These are phyloP conservation scores for Lepisosteus oculatus DNA, from an alignment of 2,113 vertebrate genomes.

Conservation along the genomic window DNA sequence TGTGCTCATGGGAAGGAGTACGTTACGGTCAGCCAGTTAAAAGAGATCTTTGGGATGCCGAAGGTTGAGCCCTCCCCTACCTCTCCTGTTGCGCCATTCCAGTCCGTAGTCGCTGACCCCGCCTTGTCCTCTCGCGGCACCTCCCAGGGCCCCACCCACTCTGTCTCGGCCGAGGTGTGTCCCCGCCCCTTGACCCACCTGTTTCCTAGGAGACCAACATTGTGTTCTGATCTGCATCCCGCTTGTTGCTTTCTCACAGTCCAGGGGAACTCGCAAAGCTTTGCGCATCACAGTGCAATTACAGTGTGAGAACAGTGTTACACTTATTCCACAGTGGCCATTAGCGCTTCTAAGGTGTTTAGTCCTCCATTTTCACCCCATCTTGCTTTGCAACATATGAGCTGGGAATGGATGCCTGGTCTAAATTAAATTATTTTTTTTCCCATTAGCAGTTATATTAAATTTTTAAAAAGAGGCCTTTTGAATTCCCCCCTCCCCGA, in stretches of 20 bases:
- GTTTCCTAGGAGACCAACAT: not conserved
- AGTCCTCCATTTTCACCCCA: no score
- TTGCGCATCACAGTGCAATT: no score
- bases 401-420: no score
- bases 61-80: slow-evolving; percentile 46
- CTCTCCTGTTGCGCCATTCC: slow-evolving; percentile 54
- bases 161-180: slow-evolving; percentile 75
- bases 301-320: no score
- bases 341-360: no score
- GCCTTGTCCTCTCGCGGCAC: slow-evolving; percentile 53
- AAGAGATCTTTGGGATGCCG: slow-evolving; percentile 71
- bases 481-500: no score
- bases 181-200: slow-evolving; percentile 22
- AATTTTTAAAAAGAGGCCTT: no score
- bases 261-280: not conserved
- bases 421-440: no score
- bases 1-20: slow-evolving; percentile 67
- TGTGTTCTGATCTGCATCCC: not conserved
- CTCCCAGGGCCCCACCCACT: slow-evolving; percentile 62
- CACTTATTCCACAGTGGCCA: no score
- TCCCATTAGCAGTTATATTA: no score
- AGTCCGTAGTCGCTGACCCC: slow-evolving; percentile 61
- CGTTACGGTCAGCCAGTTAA: slow-evolving; percentile 84
- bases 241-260: not conserved
- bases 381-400: no score